Percentiles rank a stretch among this genome's conserved stretches.
These are phyloP conservation scores for Parnassius glacialis DNA, from an alignment of 2,888 invertebrate species.

Conservation along the genomic window DNA sequence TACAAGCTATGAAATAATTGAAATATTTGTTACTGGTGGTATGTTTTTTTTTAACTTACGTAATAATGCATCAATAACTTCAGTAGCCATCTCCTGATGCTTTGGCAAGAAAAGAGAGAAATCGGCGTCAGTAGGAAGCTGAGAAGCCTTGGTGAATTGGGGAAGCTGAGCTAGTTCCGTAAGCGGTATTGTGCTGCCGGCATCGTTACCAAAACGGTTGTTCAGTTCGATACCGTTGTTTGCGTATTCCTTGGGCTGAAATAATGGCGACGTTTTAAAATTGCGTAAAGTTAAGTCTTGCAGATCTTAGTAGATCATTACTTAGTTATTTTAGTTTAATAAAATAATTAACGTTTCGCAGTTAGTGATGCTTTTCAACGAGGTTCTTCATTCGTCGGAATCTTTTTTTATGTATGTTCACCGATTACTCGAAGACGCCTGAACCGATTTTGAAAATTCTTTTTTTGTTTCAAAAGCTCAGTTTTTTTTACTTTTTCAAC, in stretches of 20 bases:
- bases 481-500: too few species aligned
- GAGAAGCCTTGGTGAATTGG: slow-evolving; percentile 77
- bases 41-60: slow-evolving; percentile 58
- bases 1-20: background rate
- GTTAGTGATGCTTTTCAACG: too few species aligned
- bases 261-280: background rate
- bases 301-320: too few species aligned
- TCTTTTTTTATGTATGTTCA: too few species aligned
- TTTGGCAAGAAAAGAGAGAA: slow-evolving; percentile 88
- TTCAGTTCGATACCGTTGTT: slow-evolving; percentile 80
- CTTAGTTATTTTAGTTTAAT: too few species aligned
- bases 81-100: slow-evolving; percentile 86
- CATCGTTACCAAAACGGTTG: slow-evolving; percentile 82
- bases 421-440: too few species aligned
- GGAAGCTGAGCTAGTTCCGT: slow-evolving; percentile 77
- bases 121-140: slow-evolving; percentile 80
- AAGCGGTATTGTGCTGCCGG: slow-evolving; percentile 75
- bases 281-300: too few species aligned
- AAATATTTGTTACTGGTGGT: background rate
- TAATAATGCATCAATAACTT: slow-evolving; percentile 85
- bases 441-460: too few species aligned
- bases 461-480: too few species aligned
- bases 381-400: too few species aligned
- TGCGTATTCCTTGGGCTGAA: slow-evolving; percentile 68
- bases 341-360: too few species aligned